These are phyloP conservation scores for Charina bottae DNA, from an alignment of 2,113 vertebrate genomes.

Conservation along the genomic window DNA sequence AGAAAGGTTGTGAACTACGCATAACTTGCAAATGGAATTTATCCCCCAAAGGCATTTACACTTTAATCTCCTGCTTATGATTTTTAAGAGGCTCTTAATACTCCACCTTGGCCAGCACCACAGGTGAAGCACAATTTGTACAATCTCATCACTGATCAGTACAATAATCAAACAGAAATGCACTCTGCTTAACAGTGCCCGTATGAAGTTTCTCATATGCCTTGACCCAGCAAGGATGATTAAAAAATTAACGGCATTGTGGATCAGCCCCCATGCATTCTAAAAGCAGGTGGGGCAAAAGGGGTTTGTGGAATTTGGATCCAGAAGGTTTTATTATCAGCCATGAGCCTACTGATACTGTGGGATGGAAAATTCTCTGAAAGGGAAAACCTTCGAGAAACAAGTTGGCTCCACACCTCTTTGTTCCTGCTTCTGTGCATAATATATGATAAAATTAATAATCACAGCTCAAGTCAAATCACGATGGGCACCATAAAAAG, in stretches of 20 bases:
- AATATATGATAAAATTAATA: not conserved
- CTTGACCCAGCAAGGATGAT: not conserved
- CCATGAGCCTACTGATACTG: not conserved
- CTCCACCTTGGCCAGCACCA: not conserved
- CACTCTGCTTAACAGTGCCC: slow-evolving; percentile 13
- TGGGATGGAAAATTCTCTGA: not conserved
- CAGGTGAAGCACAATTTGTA: slow-evolving; percentile 28
- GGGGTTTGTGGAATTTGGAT: not conserved
- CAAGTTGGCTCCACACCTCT: not conserved
- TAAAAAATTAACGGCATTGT: not conserved
- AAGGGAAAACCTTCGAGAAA: not conserved
- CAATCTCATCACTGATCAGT: slow-evolving; percentile 14
- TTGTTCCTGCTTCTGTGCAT: not conserved
- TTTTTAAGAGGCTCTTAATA: slow-evolving; percentile 48
- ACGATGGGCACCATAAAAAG: no score
- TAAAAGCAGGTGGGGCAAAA: not conserved
- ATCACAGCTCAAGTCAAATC: no score
- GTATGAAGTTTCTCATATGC: not conserved
- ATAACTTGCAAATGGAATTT: slow-evolving; percentile 51
- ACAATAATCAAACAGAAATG: slow-evolving; percentile 13
- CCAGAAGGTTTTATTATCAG: not conserved
- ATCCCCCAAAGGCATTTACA: slow-evolving; percentile 45
- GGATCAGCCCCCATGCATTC: not conserved
- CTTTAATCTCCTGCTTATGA: slow-evolving; percentile 50
- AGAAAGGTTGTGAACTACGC: slow-evolving; percentile 51